Evolutionary conservation across 2,797 vertebrate species (phyloP).

Genomic region (Myoxocephalus aenaeus): DNA sequence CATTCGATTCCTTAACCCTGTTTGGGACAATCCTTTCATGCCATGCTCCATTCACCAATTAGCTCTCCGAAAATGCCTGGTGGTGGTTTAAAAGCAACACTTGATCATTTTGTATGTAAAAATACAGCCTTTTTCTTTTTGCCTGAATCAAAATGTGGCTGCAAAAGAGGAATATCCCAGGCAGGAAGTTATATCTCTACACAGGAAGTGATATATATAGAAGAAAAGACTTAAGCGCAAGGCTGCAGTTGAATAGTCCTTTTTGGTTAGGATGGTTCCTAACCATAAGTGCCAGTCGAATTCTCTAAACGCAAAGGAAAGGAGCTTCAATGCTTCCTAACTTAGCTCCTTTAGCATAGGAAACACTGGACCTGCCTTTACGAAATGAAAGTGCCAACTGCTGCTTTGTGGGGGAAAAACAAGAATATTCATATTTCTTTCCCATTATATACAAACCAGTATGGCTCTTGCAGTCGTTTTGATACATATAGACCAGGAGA

Average conservation of each 20-base stretch:
- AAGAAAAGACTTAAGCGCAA: not conserved
- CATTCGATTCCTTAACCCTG: constrained; percentile 14
- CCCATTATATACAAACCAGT: not conserved
- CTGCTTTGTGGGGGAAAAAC: no score
- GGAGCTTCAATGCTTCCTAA: no score
- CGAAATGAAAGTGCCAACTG: no score
- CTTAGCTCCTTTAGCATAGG: no score
- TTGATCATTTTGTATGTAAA: not conserved
- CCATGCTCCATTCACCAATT: constrained; percentile 9
- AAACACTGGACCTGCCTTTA: no score
- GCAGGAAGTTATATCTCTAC: not conserved
- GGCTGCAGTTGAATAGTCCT: no score
- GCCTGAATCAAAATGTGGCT: not conserved
- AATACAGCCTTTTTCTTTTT: not conserved
- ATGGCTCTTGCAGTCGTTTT: not conserved
- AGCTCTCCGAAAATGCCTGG: constrained; percentile 6
- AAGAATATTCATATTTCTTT: not conserved
- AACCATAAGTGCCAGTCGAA: no score
- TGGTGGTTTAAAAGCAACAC: constrained; percentile 1
- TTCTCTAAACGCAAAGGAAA: no score
- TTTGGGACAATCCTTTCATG: constrained; percentile 23
- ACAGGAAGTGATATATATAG: not conserved
- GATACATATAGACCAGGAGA: not conserved
- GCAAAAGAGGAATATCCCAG: not conserved
- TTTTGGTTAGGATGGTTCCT: no score